Percentiles rank a stretch among this genome's conserved stretches.
phyloP scores from a whole-genome alignment of 2,797 vertebrate species.

The Lagodon rhomboides region DNA sequence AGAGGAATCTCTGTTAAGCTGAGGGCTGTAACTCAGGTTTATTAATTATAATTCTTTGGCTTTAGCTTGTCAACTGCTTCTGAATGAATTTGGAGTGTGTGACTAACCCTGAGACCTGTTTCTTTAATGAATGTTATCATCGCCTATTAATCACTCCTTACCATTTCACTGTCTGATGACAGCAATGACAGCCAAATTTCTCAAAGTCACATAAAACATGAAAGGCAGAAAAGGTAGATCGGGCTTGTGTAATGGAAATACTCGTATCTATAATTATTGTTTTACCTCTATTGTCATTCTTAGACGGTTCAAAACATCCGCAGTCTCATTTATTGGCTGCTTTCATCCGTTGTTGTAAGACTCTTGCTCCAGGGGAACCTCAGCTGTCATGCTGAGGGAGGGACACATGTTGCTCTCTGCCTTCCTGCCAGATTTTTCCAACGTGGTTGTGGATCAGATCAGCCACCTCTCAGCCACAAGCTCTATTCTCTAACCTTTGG shows the following conservation, averaged over 20 bases:
- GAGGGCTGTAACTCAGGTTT: neutral
- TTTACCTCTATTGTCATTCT: constrained; percentile 2
- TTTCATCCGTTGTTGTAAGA: constrained; percentile 14
- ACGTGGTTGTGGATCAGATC: constrained; percentile 11
- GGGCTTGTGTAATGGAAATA: neutral
- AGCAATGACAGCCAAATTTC: constrained; percentile 9
- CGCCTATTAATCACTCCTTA: constrained; percentile 11
- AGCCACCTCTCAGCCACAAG: constrained; percentile 3
- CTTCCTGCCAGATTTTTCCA: constrained; percentile 25
- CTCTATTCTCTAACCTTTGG: constrained; percentile 1
- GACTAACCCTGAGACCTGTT: constrained; percentile 26
- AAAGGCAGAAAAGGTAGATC: neutral
- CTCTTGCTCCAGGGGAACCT: constrained; percentile 5
- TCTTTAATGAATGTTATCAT: constrained; percentile 14
- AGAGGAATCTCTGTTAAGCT: neutral
- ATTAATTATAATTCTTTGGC: constrained; percentile 5
- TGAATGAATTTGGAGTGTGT: constrained; percentile 20
- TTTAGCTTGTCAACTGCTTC: constrained; percentile 24
- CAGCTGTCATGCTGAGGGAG: constrained; percentile 8
- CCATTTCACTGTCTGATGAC: constrained; percentile 12
- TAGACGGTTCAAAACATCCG: constrained; percentile 8
- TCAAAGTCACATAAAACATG: constrained; percentile 9
- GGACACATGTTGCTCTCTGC: neutral
- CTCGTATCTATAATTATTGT: neutral
- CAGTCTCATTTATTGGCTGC: constrained; percentile 3